Base-by-base conservation (phyloP, 2,888 invertebrate species). In the Lithosia quadra region DNA sequence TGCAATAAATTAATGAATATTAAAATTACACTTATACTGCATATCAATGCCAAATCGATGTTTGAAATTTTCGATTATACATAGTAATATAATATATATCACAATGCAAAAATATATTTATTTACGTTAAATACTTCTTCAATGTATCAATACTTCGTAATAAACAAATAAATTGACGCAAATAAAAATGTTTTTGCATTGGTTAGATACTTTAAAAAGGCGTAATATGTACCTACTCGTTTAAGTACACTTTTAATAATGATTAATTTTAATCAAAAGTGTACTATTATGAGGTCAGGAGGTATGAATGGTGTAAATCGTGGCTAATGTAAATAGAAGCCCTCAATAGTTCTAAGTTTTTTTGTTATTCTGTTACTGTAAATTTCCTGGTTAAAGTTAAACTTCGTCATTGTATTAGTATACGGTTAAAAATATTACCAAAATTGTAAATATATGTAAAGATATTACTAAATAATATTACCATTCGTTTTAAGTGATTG, bases 381-480 rank as follows among this genome's bases (percentile, higher is more conserved):
- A 88, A 92, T 89, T 84, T 69, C 82, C 86, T 90, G 89, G 84
- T 83, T 82, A 85, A 88, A 87, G 90, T 91, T 90, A 91, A 87
- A 86, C 85, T 90, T 91, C 87, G 83, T 92, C 89, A 89, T 90
- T 88, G 90, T 92, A 92, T 91, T 92, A 93, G 92, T 92, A 92
- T 94, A 93, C 91, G 93, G 94, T 94, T 90, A 82, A 92, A 86
- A 84, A 90, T 82, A 82, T 88, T 92, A 94, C 94, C 94, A 94
- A 87, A 93, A 94, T 90, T 95, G 94, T 94, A 94, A 92, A 95
- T 94, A 94, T 81, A 84, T 94, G 94, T 94, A 94, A 93, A 94
- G 94, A 94, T 95, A 95, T 95, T 94, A 94, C 90, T 92, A 94
- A 92, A 93, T 91, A 92, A 92, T 94, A 94, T 94, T 95, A 94